These are phyloP conservation scores for Jacana jacana DNA, from an alignment of 2,113 vertebrate genomes.

Conservation along the genomic window DNA sequence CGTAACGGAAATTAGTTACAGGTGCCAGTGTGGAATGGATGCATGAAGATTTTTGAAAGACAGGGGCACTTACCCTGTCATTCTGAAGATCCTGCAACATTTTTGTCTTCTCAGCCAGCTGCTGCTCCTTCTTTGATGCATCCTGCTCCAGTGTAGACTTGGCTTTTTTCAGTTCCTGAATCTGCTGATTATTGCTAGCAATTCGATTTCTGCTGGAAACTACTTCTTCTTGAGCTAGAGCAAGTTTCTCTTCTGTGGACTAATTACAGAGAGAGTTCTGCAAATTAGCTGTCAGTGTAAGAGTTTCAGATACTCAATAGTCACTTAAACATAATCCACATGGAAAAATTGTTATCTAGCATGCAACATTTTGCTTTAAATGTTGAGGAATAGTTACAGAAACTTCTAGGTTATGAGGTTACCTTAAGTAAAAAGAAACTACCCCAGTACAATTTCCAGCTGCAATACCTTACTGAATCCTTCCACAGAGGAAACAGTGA, in stretches of 20 bases:
- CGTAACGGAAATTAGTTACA: neutral
- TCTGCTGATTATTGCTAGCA: conserved; percentile 78
- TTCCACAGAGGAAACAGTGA: neutral
- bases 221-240: conserved; percentile 88
- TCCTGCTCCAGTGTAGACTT: conserved; percentile 80
- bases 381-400: neutral
- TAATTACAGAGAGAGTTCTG: conserved; percentile 62
- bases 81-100: conserved; percentile 80
- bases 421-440: neutral
- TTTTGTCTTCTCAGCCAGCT: conserved; percentile 79
- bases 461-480: neutral
- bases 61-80: conserved; percentile 79
- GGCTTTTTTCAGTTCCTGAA: conserved; percentile 83
- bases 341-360: neutral
- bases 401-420: neutral
- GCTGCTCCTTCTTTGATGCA: conserved; percentile 77
- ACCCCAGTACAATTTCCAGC: neutral
- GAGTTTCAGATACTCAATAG: neutral
- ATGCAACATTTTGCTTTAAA: neutral
- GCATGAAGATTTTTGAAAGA: neutral
- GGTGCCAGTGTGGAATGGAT: neutral
- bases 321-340: neutral
- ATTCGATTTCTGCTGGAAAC: conserved; percentile 87
- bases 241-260: conserved; percentile 88
- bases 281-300: neutral